Conservation (phyloP, 2,797 vertebrate species). For the Crenichthys baileyi region DNA sequence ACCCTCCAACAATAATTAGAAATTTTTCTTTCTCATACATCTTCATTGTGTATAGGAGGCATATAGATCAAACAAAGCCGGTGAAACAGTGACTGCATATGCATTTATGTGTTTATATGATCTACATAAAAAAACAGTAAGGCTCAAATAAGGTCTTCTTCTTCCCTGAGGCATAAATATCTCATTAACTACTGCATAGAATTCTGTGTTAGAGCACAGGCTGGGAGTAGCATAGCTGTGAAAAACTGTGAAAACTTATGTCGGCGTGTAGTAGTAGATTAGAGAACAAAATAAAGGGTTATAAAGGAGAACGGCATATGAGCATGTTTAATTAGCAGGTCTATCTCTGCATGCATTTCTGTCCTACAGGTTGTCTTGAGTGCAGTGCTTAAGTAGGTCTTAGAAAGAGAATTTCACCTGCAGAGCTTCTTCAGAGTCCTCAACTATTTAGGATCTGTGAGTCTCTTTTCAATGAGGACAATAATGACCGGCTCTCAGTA, state of each 20-base stretch:
- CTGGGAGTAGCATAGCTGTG: neutral
- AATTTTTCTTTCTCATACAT: too few relatives aligned
- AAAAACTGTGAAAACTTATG: conserved; percentile 19
- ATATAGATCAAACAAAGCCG: too few relatives aligned
- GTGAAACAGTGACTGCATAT: too few relatives aligned
- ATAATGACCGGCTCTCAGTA: neutral
- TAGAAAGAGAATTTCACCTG: conserved; percentile 25
- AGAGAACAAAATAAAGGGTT: conserved; percentile 35
- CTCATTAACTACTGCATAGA: conserved; percentile 24
- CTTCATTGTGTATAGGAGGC: too few relatives aligned
- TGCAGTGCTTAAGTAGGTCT: conserved; percentile 29
- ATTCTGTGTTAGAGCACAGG: neutral
- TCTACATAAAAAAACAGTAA: neutral
- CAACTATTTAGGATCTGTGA: conserved; percentile 11
- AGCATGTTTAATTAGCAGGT: conserved; percentile 50
- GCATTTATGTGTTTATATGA: too few relatives aligned
- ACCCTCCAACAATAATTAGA: too few relatives aligned
- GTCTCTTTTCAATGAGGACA: conserved; percentile 13
- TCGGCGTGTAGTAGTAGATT: conserved; percentile 39
- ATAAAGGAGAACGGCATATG: conserved; percentile 18
- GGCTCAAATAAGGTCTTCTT: neutral
- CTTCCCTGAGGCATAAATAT: conserved; percentile 5
- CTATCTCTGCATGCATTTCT: neutral
- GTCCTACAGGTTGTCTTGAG: conserved; percentile 17
- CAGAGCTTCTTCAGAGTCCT: conserved; percentile 27